Evolutionary conservation across 2,113 vertebrate species (phyloP).

Genomic region (Meleagris gallopavo): DNA sequence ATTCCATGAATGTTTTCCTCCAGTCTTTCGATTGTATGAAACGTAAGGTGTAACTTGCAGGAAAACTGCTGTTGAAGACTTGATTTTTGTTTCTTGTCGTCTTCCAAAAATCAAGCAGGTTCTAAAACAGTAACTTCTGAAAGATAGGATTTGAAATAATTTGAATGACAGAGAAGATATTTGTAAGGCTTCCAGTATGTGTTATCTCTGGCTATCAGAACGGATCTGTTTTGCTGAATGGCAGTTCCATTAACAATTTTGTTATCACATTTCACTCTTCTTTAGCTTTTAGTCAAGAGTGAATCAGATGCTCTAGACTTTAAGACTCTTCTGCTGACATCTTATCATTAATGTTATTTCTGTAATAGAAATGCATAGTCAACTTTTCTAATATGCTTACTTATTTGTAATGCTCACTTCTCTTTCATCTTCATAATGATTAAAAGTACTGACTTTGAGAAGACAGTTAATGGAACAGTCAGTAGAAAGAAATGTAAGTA

Average conservation of each 20-base stretch:
- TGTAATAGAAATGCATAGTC: neutral
- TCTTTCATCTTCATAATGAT: neutral
- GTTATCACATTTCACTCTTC: neutral
- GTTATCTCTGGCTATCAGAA: neutral
- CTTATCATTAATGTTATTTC: neutral
- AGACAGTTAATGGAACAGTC: neutral
- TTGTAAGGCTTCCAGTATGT: neutral
- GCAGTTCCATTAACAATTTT: neutral
- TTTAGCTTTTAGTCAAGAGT: neutral
- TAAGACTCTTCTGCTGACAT: neutral
- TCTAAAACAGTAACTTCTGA: neutral
- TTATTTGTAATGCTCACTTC: neutral
- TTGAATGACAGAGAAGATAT: neutral
- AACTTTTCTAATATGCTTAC: neutral
- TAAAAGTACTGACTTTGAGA: neutral
- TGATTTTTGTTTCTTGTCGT: neutral
- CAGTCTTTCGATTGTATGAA: neutral
- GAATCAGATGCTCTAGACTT: neutral
- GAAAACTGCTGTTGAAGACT: neutral
- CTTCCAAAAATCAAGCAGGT: neutral
- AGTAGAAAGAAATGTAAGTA: neutral
- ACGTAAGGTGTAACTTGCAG: neutral
- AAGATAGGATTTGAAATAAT: neutral
- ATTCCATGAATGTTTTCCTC: neutral
- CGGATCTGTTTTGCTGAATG: neutral